Evolutionary conservation across 2,888 invertebrate genomes (phyloP).

Genomic region (Germaria angustata): DNA sequence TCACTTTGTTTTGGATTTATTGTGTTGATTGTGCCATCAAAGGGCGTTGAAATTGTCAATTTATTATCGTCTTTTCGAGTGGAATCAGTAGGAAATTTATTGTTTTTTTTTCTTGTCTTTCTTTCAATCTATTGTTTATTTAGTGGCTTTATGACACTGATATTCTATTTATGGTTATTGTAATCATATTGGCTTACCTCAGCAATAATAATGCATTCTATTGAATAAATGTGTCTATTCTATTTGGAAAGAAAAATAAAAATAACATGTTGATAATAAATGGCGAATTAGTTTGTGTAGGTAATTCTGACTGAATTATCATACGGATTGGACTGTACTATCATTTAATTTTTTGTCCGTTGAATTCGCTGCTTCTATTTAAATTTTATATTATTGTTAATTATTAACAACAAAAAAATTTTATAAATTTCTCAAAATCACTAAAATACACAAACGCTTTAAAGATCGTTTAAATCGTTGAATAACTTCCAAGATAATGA

Average conservation of each 20-base stretch:
- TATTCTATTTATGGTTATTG: slow-evolving; percentile 50
- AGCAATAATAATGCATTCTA: neutral
- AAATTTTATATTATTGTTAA: too few species aligned
- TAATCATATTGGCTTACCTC: slow-evolving; percentile 40
- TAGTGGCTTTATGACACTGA: slow-evolving; percentile 18
- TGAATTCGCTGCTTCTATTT: too few species aligned
- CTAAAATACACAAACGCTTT: too few species aligned
- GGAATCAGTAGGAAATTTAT: slow-evolving; percentile 36
- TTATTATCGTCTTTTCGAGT: slow-evolving; percentile 18
- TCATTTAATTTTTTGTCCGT: too few species aligned
- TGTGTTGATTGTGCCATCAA: slow-evolving; percentile 51
- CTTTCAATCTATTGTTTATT: slow-evolving; percentile 16
- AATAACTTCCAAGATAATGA: too few species aligned
- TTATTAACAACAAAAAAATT: too few species aligned
- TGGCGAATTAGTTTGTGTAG: neutral
- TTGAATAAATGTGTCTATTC: neutral
- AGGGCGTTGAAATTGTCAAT: slow-evolving; percentile 60
- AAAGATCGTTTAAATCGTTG: too few species aligned
- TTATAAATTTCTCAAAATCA: too few species aligned
- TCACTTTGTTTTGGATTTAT: slow-evolving; percentile 5
- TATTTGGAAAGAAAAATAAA: too few species aligned
- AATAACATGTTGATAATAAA: too few species aligned
- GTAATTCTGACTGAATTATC: too few species aligned
- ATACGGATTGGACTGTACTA: too few species aligned
- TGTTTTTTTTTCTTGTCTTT: neutral